Base-by-base conservation (phyloP, 2,113 vertebrate species). In the Pitta sordida region DNA sequence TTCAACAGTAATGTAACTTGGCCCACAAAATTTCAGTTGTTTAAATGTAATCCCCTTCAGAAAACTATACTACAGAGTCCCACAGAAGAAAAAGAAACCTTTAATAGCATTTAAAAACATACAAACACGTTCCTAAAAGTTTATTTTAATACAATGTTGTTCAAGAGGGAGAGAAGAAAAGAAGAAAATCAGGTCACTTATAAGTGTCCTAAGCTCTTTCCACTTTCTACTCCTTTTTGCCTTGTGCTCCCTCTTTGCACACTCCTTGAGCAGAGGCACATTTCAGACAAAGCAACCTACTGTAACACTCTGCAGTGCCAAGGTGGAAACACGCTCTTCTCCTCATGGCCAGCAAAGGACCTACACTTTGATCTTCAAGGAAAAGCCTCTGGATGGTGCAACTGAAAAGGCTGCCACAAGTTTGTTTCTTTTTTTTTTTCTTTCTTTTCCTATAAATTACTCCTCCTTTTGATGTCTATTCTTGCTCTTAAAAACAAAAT, bases 391-490 rank as follows among this genome's bases (percentile, higher is more conserved):
- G 73, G 60, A 84, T 43, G 44, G 82, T 41, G 19, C 32, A 69
- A 79, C 78, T 85, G 53, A 63, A 91, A 94, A 86, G 24, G 36
- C 52, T 86, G 37, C 64, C 92, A 13, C 24, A 55, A 86, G 55
- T 89, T 93, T 83, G 5, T 75, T 37, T 69, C 11, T 55, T 23
- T 15, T 36, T 44, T 27, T 48, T 32, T 65, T n/a, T 26, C 9
- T 4, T 29, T 11, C 6, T 46, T 84, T 37, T 17, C 64, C 67
- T 73, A 92, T 78, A 95, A 95, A 95, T 93, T 83, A 93, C 69
- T 37, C 29, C 43, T 83, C 68, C 53, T 86, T 96, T 96, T 96
- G 83, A 97, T 89, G 91, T 90, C 92, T 90, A 81, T 95, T 96
- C 92, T 96, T 65, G 79, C 75, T 83, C 65, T 88, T 71, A 64